Evolutionary conservation across 2,888 invertebrate species (phyloP).

Genomic region (Volucella inflata): DNA sequence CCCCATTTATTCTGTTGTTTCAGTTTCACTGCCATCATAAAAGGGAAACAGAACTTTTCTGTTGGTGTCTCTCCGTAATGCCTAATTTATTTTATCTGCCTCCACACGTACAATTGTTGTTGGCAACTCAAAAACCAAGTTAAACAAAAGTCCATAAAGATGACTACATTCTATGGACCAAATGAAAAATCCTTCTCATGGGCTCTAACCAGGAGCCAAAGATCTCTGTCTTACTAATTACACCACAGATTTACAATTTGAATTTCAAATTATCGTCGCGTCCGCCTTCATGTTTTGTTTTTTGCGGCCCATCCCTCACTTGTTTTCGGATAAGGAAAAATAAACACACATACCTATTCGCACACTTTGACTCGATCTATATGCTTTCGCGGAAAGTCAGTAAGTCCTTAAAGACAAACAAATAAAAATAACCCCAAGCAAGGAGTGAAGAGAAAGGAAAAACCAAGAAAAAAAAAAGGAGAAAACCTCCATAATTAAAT

Average conservation of each 20-base stretch:
- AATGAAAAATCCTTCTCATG: conserved; percentile 32
- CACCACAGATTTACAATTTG: conserved; percentile 65
- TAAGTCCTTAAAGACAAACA: conserved; percentile 44
- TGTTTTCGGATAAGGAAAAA: conserved; percentile 33
- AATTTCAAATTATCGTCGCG: conserved; percentile 54
- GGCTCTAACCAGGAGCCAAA: background rate
- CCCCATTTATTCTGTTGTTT: conserved; percentile 6
- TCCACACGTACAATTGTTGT: background rate
- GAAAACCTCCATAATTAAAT: conserved; percentile 63
- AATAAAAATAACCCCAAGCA: conserved; percentile 44
- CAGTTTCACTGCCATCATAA: background rate
- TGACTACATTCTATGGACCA: conserved; percentile 9
- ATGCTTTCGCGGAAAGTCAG: background rate
- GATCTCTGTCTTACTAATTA: conserved; percentile 50
- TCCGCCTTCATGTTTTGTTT: conserved; percentile 7
- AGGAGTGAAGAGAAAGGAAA: background rate
- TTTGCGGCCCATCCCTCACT: background rate
- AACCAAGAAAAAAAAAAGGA: background rate
- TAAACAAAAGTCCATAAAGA: conserved; percentile 40
- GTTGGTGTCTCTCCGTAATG: conserved; percentile 19
- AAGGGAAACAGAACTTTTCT: background rate
- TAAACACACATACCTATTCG: background rate
- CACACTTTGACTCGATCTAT: no score
- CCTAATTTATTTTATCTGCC: conserved; percentile 44
- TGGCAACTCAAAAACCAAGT: conserved; percentile 43